These are phyloP conservation scores for Gallinago media DNA, from an alignment of 2,113 vertebrate genomes.

Conservation along the genomic window DNA sequence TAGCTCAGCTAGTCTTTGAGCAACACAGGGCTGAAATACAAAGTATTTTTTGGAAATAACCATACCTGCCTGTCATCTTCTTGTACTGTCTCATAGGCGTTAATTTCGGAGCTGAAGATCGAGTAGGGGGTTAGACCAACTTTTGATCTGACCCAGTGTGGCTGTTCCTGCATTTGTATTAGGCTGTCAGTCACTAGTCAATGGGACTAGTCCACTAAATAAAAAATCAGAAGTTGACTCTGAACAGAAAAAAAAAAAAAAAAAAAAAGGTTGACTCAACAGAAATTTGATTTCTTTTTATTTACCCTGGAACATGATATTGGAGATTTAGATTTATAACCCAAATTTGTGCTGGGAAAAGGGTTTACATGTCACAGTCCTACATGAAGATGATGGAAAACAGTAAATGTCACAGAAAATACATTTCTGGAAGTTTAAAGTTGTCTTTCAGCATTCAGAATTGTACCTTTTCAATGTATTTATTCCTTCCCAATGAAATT, in stretches of 20 bases:
- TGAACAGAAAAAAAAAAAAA: not conserved
- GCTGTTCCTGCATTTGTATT: not conserved
- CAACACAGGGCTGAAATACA: not conserved
- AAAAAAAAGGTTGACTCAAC: not conserved
- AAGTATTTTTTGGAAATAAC: not conserved
- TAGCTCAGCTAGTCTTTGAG: not conserved
- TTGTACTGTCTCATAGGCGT: not conserved
- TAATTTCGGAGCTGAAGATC: not conserved
- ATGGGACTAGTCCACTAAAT: not conserved
- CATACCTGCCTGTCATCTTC: not conserved
- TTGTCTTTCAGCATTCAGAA: not conserved
- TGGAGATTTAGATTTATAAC: conserved; percentile 13
- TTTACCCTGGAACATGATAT: not conserved
- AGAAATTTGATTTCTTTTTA: not conserved
- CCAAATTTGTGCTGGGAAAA: not conserved
- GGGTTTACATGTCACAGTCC: not conserved
- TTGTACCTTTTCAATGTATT: not conserved
- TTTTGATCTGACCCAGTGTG: not conserved
- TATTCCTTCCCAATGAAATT: not conserved
- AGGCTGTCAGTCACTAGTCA: not conserved
- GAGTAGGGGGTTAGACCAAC: fast-evolving
- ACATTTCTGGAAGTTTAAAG: not conserved
- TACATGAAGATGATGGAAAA: not conserved
- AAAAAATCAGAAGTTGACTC: not conserved
- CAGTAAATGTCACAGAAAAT: not conserved